A percentile compares a stretch with the other conserved stretches of the same genome.
Conservation (phyloP, 1,140 invertebrate genomes). For the Theocolax elegans region DNA sequence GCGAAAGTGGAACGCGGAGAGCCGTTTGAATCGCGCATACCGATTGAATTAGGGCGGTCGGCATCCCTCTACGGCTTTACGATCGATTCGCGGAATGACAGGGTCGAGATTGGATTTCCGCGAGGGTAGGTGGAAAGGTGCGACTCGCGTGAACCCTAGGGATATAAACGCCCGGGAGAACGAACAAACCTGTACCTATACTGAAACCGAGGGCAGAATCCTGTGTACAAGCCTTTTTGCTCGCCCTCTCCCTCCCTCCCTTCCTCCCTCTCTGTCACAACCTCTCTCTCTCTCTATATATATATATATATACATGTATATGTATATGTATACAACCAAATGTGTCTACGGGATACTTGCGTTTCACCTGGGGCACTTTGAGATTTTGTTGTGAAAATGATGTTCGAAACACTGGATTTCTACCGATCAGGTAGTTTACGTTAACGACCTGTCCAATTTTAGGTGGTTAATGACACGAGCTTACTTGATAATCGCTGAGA, state of each 20-base stretch:
- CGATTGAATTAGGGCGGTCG: constrained; percentile 5
- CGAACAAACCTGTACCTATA: not conserved
- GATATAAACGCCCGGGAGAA: not conserved
- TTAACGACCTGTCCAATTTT: no score
- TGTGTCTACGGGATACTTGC: no score
- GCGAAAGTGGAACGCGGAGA: no score
- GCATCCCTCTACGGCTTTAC: not conserved
- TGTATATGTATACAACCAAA: not conserved
- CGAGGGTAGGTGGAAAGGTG: not conserved
- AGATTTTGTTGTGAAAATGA: no score
- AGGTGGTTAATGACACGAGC: no score
- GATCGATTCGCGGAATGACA: constrained; percentile 19
- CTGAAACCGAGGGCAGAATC: no score
- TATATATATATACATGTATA: no score
- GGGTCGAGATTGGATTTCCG: constrained; percentile 18
- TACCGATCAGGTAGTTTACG: no score
- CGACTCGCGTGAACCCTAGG: not conserved
- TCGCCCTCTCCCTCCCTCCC: not conserved
- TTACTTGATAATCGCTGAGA: no score
- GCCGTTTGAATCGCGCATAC: not conserved
- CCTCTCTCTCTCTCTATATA: not conserved
- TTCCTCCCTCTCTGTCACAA: not conserved
- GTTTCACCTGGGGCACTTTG: no score
- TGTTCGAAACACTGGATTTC: no score
- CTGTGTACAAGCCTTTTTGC: no score